phyloP scores from a whole-genome alignment of 2,888 invertebrate species.

The Thereva unica region DNA sequence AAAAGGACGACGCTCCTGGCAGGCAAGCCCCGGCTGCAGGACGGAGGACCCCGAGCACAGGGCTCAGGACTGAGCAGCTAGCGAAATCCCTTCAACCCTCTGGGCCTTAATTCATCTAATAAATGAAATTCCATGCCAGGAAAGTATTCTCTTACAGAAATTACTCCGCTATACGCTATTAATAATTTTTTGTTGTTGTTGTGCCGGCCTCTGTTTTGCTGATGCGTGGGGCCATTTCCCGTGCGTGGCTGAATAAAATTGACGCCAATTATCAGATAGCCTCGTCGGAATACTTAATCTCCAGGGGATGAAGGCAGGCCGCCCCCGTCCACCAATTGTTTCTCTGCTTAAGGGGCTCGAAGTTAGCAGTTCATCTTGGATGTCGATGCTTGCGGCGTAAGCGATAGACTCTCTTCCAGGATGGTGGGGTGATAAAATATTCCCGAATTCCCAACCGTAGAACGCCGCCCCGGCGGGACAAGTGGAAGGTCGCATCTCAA shows the following conservation, averaged over 20 bases:
- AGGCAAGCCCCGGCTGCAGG: slow-evolving; percentile 18
- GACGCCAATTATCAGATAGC: slow-evolving; percentile 43
- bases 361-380: slow-evolving; percentile 28
- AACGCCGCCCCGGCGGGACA: slow-evolving; percentile 19
- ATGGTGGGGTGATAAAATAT: slow-evolving; percentile 21
- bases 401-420: slow-evolving; percentile 6
- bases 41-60: background rate
- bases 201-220: slow-evolving; percentile 38
- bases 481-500: slow-evolving; percentile 13
- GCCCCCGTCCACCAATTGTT: background rate
- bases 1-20: slow-evolving; percentile 3
- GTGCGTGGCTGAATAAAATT: slow-evolving; percentile 42
- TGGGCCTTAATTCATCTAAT: slow-evolving; percentile 42
- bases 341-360: slow-evolving; percentile 9
- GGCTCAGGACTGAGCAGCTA: background rate
- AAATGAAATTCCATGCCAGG: slow-evolving; percentile 43
- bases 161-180: slow-evolving; percentile 42
- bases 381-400: slow-evolving; percentile 19
- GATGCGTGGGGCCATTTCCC: slow-evolving; percentile 39
- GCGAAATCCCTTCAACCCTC: slow-evolving; percentile 40
- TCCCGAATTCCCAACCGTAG: slow-evolving; percentile 16
- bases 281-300: slow-evolving; percentile 41
- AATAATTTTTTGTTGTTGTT: slow-evolving; percentile 40
- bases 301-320: slow-evolving; percentile 27
- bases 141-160: slow-evolving; percentile 42